A percentile compares a stretch with the other conserved stretches of the same genome.
Conservation (phyloP, 2,797 vertebrate species). For the Anguilla obscura region DNA sequence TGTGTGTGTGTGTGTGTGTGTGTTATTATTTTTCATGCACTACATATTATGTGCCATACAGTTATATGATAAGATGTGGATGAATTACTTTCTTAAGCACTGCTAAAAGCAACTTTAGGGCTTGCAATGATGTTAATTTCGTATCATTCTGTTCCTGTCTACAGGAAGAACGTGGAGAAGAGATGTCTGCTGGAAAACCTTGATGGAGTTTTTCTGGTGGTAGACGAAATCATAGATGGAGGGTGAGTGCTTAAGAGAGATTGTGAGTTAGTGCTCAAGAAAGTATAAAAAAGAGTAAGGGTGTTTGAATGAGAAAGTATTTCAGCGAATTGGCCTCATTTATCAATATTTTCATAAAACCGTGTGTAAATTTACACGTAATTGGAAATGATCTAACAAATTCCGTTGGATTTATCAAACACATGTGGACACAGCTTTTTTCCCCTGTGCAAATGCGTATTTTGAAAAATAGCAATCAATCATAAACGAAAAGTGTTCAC, state of each 20-base stretch:
- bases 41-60: background rate
- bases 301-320: background rate
- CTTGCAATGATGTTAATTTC: background rate
- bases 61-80: background rate
- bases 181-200: conserved; percentile 86
- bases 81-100: background rate
- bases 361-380: no score
- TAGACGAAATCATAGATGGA: conserved; percentile 91
- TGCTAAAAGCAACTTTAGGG: background rate
- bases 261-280: background rate
- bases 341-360: no score
- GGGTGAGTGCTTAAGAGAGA: conserved; percentile 58
- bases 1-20: conserved; percentile 2
- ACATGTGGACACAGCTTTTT: no score
- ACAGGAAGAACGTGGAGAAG: conserved; percentile 88
- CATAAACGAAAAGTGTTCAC: no score
- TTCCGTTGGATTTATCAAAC: no score
- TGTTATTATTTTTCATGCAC: background rate
- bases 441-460: no score
- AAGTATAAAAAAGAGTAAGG: background rate
- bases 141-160: conserved; percentile 9
- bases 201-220: conserved; percentile 85
- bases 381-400: no score
- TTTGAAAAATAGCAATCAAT: no score
- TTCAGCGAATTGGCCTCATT: background rate